Evolutionary conservation across 2,888 invertebrate species (phyloP).

Genomic region (Coleophora flavipennella): DNA sequence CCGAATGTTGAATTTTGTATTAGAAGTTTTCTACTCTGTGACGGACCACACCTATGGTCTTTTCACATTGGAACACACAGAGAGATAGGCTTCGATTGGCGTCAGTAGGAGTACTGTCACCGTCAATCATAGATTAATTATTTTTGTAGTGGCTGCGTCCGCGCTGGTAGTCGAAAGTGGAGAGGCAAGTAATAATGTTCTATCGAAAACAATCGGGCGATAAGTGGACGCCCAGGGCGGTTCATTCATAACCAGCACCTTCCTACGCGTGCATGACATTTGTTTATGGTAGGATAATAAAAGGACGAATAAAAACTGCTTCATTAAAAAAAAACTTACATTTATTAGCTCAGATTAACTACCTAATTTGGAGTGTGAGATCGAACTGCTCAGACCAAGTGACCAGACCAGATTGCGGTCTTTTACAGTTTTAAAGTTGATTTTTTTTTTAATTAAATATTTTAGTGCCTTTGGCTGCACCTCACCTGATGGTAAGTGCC

Average conservation of each 20-base stretch:
- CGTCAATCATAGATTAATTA: constrained; percentile 38
- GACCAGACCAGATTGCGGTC: too few relatives aligned
- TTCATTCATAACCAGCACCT: constrained; percentile 22
- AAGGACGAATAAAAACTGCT: constrained; percentile 1
- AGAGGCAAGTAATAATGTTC: constrained; percentile 41
- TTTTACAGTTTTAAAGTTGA: too few relatives aligned
- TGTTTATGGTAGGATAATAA: constrained; percentile 9
- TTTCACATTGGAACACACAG: not conserved
- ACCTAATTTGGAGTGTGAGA: too few relatives aligned
- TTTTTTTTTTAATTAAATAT: too few relatives aligned
- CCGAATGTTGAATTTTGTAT: too few relatives aligned
- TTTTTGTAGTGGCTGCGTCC: constrained; percentile 25
- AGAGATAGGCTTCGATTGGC: not conserved
- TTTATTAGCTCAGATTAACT: too few relatives aligned
- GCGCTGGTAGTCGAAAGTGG: constrained; percentile 34
- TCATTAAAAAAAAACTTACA: too few relatives aligned
- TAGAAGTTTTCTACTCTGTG: not conserved
- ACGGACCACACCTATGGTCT: not conserved
- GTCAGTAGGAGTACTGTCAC: constrained; percentile 14
- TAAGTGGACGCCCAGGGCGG: constrained; percentile 40
- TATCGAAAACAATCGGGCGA: constrained; percentile 47
- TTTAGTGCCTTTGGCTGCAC: too few relatives aligned
- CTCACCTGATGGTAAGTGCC: too few relatives aligned
- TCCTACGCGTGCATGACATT: constrained; percentile 21
- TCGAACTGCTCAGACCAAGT: too few relatives aligned